Evolutionary conservation across 2,797 vertebrate genomes (phyloP), one percentile per base, ranked within the genome.

Genomic region (Acanthis flammea): DNA sequence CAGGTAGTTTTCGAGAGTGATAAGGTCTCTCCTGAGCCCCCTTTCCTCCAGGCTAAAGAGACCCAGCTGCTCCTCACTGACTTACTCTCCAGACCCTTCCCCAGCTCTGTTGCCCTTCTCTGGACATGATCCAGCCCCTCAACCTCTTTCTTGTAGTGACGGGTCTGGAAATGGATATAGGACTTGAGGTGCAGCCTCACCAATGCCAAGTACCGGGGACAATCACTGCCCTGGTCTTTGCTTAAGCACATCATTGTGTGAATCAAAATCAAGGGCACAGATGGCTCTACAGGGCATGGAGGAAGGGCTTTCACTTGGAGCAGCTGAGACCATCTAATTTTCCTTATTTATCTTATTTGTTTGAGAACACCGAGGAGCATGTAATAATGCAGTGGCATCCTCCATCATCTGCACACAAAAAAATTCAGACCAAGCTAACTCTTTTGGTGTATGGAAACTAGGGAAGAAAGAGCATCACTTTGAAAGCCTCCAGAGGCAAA

Each of bases 401-500:
- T 68, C 48, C 3, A 2, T 37, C 63, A 76, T 70, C 30, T 67
- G 71, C 23, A 41, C 35, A 67, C 14, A 83, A 50, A 68, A 67
- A 90, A 45, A 22, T 1, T 1, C 39, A 72, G 23, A 81, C 21
- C 37, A 75, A 58, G 37, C 28, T 86, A 81, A 90, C 62, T 66
- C 42, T 87, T 85, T 88, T 60, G 67, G 71, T 50, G 61, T 78
- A 75, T 8, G 28, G 58, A 86, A 92, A 23, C 27, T 31, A 37
- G 42, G 42, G 42, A 90, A 88, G 45, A 93, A 51, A 51, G 4
- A 50, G 11, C 78, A 76, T 35, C 48, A 27, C 12, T 91, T 13
- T 41, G 37, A 73, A 42, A 90, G n/a, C 44, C 60, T 95, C 92
- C 86, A 92, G 86, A 85, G 93, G 94, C 80, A 88, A 85, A 88